Evolutionary conservation across 2,888 invertebrate genomes (phyloP).

Genomic region (Acleris cristana): DNA sequence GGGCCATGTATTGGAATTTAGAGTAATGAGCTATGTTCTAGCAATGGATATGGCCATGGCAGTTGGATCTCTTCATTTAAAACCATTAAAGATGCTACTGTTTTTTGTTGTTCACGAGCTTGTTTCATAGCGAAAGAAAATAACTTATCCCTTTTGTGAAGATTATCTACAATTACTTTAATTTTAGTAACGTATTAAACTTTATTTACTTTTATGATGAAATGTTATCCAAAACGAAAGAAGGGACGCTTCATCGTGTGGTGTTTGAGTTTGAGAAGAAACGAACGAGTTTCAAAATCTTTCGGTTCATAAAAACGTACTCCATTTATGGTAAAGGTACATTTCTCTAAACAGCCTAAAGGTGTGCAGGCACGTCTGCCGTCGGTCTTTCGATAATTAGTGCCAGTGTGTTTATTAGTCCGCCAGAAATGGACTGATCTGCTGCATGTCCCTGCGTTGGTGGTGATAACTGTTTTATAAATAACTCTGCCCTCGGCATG

Average conservation of each 20-base stretch:
- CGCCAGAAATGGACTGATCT: conserved; percentile 55
- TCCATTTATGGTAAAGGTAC: conserved; percentile 18
- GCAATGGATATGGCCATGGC: conserved; percentile 7
- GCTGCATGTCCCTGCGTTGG: conserved; percentile 57
- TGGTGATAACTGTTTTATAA: conserved; percentile 54
- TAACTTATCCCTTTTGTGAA: not conserved
- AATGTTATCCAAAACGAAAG: not conserved
- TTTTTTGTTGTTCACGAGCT: not conserved
- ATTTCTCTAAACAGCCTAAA: conserved; percentile 11
- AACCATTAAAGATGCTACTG: not conserved
- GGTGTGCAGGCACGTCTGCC: conserved; percentile 11
- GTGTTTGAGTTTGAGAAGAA: not conserved
- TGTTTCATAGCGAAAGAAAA: not conserved
- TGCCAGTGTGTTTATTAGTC: conserved; percentile 63
- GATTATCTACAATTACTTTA: not conserved
- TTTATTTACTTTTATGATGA: too few species aligned
- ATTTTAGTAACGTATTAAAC: too few species aligned
- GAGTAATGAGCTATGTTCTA: not conserved
- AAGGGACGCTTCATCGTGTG: not conserved
- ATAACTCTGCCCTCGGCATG: conserved; percentile 40
- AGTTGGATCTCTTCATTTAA: conserved; percentile 6
- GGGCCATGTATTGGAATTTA: conserved; percentile 17
- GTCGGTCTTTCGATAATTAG: conserved; percentile 50
- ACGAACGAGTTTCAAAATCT: not conserved
- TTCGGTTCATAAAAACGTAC: not conserved